A percentile compares a stretch with the other conserved stretches of the same genome.
These are phyloP conservation scores for Gerris lacustris DNA, from an alignment of 2,888 invertebrate species.

Conservation along the genomic window DNA sequence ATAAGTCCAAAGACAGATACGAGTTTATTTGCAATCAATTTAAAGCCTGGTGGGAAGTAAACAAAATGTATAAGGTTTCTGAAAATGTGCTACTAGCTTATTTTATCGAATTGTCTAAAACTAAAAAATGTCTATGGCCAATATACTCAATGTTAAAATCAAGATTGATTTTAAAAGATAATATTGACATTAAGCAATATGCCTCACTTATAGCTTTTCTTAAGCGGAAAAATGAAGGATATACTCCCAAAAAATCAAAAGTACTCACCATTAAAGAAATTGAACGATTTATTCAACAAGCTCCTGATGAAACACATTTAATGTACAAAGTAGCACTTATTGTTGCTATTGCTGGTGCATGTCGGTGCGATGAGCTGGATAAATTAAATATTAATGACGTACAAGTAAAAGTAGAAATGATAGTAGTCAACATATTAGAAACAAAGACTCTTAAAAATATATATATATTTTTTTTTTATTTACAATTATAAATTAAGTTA, in stretches of 20 bases:
- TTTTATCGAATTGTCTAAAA: not conserved
- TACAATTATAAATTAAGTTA: too few relatives aligned
- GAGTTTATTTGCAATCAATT: not conserved
- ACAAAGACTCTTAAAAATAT: not conserved
- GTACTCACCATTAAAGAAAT: not conserved
- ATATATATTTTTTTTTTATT: too few relatives aligned
- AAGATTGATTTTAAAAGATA: not conserved
- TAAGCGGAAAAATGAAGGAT: not conserved
- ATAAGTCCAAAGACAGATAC: not conserved
- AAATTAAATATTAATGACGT: not conserved
- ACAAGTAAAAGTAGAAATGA: not conserved
- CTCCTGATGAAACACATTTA: not conserved
- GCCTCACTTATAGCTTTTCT: not conserved
- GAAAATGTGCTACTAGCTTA: not conserved
- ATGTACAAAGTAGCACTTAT: not conserved
- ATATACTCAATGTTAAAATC: not conserved
- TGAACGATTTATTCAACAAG: not conserved
- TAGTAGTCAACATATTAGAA: not conserved
- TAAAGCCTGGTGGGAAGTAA: not conserved
- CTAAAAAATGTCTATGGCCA: not conserved
- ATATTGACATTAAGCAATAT: not conserved
- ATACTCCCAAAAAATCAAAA: not conserved
- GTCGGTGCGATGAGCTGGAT: not conserved
- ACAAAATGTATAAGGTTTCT: not conserved
- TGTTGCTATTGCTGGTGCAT: not conserved